These are phyloP conservation scores for Prosapia bicincta DNA, from an alignment of 2,888 invertebrate species.

Conservation along the genomic window DNA sequence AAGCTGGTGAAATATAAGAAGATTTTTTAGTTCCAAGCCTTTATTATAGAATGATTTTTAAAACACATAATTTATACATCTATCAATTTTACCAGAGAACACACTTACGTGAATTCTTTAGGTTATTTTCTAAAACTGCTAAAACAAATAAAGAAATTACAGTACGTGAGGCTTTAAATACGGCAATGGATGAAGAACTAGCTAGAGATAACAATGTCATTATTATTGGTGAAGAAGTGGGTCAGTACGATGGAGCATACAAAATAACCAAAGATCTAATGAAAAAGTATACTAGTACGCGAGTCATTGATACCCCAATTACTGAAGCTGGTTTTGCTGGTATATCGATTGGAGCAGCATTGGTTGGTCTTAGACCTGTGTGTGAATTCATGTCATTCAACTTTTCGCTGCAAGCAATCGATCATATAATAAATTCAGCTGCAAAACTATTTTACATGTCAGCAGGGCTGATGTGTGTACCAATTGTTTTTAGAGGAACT, in stretches of 20 bases:
- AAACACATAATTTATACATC: no score
- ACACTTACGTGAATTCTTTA: no score
- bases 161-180: conserved; percentile 94
- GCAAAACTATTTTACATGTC: conserved; percentile 98
- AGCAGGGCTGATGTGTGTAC: conserved; percentile 78
- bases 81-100: no score
- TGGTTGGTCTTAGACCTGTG: conserved; percentile 81
- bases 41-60: no score
- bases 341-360: conserved; percentile 90
- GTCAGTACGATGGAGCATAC: conserved; percentile 96
- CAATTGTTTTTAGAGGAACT: conserved; percentile 98
- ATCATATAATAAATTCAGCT: conserved; percentile 95
- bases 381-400: conserved; percentile 99
- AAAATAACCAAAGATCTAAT: conserved; percentile 90
- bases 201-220: conserved; percentile 87
- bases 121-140: not conserved
- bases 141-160: conserved; percentile 55
- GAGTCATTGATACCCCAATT: conserved; percentile 97
- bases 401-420: conserved; percentile 98
- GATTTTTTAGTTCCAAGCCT: no score
- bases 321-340: conserved; percentile 97
- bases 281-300: conserved; percentile 96
- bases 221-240: conserved; percentile 95
- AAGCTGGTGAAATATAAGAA: no score
- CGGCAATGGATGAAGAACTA: conserved; percentile 96